These are phyloP conservation scores for Gorsachius magnificus DNA, from an alignment of 2,797 vertebrate genomes.

Conservation along the genomic window DNA sequence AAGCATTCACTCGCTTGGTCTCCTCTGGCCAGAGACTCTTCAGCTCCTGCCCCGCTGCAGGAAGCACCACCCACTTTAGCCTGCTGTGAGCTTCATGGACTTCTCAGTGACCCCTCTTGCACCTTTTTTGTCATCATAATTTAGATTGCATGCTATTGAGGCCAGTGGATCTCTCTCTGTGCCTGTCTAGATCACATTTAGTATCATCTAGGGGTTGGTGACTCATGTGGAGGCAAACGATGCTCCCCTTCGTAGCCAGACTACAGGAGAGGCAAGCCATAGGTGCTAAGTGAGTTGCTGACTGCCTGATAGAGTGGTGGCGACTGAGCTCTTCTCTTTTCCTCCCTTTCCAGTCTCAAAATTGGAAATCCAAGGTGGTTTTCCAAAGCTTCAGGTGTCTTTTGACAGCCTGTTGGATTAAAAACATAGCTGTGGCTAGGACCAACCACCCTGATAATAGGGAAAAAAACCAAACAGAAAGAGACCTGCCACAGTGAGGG, in stretches of 20 bases:
- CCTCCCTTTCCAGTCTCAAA: neutral
- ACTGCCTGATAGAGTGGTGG: neutral
- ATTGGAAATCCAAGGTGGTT: neutral
- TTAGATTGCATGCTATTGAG: neutral
- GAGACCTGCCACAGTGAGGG: neutral
- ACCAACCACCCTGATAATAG: neutral
- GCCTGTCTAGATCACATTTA: neutral
- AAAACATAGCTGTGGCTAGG: neutral
- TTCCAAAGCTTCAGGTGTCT: neutral
- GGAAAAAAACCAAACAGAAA: neutral
- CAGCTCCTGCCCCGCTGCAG: neutral
- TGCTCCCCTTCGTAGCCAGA: fast-evolving
- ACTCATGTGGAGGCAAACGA: neutral
- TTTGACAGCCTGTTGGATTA: neutral
- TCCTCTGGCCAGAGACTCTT: neutral
- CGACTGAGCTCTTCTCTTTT: neutral
- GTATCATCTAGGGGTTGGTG: neutral
- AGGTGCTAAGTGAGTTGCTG: fast-evolving
- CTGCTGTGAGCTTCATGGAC: neutral
- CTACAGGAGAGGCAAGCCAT: too few relatives aligned
- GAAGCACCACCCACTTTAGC: neutral
- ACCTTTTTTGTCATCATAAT: neutral
- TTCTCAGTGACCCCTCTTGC: neutral
- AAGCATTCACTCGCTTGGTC: neutral
- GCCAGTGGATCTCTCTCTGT: neutral